phyloP scores from a whole-genome alignment of 2,888 invertebrate genomes.

The Thereva unica region DNA sequence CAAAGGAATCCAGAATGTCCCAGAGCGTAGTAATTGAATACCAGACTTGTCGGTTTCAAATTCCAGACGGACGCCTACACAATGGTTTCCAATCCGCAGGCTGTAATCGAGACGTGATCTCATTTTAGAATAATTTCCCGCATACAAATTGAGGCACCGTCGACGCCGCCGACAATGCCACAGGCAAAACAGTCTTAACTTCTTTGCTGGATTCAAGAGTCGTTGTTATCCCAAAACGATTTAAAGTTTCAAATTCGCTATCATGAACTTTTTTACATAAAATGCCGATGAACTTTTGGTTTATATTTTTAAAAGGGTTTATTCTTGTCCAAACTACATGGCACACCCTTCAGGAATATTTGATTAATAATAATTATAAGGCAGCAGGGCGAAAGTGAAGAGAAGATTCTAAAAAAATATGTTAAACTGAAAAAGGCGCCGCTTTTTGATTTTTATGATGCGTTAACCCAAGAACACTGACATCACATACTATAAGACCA shows the following conservation, averaged over 20 bases:
- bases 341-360: too few relatives aligned
- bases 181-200: slow-evolving; percentile 12
- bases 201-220: neutral
- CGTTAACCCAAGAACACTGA: too few relatives aligned
- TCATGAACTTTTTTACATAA: too few relatives aligned
- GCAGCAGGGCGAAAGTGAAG: too few relatives aligned
- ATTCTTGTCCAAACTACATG: too few relatives aligned
- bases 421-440: too few relatives aligned
- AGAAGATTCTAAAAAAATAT: too few relatives aligned
- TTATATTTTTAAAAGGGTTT: too few relatives aligned
- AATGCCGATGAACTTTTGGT: too few relatives aligned
- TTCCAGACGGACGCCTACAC: slow-evolving; percentile 41
- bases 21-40: slow-evolving; percentile 37
- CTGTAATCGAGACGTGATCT: slow-evolving; percentile 29
- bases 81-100: slow-evolving; percentile 16
- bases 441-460: too few relatives aligned
- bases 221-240: slow-evolving; percentile 32
- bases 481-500: too few relatives aligned
- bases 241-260: slow-evolving; percentile 11
- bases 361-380: too few relatives aligned
- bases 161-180: slow-evolving; percentile 21
- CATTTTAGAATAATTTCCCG: slow-evolving; percentile 34
- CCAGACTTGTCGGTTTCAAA: slow-evolving; percentile 15
- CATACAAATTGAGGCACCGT: slow-evolving; percentile 28
- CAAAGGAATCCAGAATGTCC: slow-evolving; percentile 40